Conservation (phyloP, 1,140 invertebrate genomes). For the Gonioctena quinquepunctata region DNA sequence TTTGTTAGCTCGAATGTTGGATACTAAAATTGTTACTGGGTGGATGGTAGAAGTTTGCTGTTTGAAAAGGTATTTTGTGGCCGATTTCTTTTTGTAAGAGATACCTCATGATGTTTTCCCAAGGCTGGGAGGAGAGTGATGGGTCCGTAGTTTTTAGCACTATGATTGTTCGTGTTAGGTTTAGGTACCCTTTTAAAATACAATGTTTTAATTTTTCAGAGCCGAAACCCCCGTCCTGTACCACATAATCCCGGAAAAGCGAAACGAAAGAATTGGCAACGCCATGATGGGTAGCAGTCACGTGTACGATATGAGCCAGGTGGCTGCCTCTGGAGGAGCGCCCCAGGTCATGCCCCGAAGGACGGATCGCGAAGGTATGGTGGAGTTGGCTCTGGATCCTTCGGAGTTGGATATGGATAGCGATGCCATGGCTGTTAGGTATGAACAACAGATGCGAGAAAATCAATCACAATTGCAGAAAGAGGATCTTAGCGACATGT, state of each 20-base stretch:
- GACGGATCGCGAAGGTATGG: conserved; percentile 67
- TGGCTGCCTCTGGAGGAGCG: conserved; percentile 58
- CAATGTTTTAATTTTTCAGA: conserved; percentile 55
- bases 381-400: conserved; percentile 95
- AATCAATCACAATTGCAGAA: conserved; percentile 85
- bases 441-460: conserved; percentile 94
- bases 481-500: conserved; percentile 98
- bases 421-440: conserved; percentile 93
- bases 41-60: too few species aligned
- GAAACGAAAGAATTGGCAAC: conserved; percentile 83
- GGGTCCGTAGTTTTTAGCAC: too few species aligned
- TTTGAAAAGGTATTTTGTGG: too few species aligned
- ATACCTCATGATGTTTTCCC: too few species aligned
- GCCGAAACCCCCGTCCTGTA: conserved; percentile 90
- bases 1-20: too few species aligned
- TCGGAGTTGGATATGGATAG: conserved; percentile 96
- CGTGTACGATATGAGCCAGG: conserved; percentile 86
- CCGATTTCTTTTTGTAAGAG: too few species aligned
- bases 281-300: conserved; percentile 99
- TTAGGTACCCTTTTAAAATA: not conserved
- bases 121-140: too few species aligned
- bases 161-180: not conserved
- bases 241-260: conserved; percentile 93
- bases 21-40: too few species aligned
- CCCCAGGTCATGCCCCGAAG: conserved; percentile 14